phyloP scores from a whole-genome alignment of 2,113 vertebrate genomes.

The Oxygymnocypris stewartii region DNA sequence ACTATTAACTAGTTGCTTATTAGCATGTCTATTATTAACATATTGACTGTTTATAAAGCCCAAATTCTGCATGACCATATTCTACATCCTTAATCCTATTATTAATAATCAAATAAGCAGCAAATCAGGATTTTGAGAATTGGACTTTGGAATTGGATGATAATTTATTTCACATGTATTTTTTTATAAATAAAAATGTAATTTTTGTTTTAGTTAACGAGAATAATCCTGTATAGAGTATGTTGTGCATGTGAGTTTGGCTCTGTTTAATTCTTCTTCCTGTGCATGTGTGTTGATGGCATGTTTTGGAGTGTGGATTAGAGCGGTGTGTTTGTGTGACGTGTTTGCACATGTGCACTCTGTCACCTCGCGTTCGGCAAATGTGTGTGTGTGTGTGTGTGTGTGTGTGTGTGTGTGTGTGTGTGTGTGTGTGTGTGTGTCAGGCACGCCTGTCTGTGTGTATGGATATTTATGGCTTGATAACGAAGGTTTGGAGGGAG shows the following conservation, averaged over 20 bases:
- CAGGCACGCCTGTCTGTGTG: slow-evolving; percentile 40
- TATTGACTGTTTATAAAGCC: too few relatives aligned
- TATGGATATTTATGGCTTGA: slow-evolving; percentile 50
- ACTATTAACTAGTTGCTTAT: too few relatives aligned
- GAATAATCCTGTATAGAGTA: not conserved
- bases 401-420: slow-evolving; percentile 15
- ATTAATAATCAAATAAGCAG: too few relatives aligned
- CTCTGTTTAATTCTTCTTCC: not conserved
- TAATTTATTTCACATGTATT: too few relatives aligned
- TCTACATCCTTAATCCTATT: too few relatives aligned
- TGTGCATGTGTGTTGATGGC: slow-evolving; percentile 7
- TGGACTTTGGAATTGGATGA: too few relatives aligned
- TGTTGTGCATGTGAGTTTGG: not conserved
- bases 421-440: not conserved
- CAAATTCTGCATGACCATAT: too few relatives aligned
- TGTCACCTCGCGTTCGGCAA: slow-evolving; percentile 15
- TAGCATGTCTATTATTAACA: too few relatives aligned
- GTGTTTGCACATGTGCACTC: slow-evolving; percentile 19
- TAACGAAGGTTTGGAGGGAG: slow-evolving; percentile 25
- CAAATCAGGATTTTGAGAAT: too few relatives aligned
- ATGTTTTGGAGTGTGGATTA: slow-evolving; percentile 4
- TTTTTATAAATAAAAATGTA: too few relatives aligned
- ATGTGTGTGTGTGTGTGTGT: not conserved
- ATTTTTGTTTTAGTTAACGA: not conserved
- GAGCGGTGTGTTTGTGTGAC: slow-evolving; percentile 23